Base-by-base conservation (phyloP, 2,113 vertebrate genomes). In the Atractosteus spatula region DNA sequence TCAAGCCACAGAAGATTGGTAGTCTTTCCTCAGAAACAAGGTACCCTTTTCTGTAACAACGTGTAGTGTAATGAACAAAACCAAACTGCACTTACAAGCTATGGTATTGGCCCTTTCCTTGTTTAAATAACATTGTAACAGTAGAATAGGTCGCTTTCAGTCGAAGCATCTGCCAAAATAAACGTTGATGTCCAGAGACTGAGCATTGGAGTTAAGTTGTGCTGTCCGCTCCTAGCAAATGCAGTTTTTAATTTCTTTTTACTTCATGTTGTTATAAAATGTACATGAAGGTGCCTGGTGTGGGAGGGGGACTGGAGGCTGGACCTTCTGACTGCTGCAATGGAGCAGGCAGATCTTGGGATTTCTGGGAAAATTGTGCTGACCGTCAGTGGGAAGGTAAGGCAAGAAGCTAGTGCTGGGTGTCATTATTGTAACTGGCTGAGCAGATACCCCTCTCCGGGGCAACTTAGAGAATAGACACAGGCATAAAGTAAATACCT, bases 221-320 rank as follows among this genome's bases (percentile, higher is more conserved):
- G 2, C 29, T 29, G 29, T 29, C 29, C 29, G 29, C 29, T 29
- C 29, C 29, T 29, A 29, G 29, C 29, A 29, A 29, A 29, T 29
- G 29, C 29, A 29, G 29, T 29, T 29, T 29, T 29, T 29, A 29
- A 29, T 29, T 29, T 29, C 29, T 29, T 29, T 29, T 29, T 1
- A 29, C 29, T 29, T 29, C 29, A 29, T 29, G 29, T 29, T 29
- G 29, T 29, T 29, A 29, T 51, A 51, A 5, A 65, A 68, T 12
- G 72, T 29, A 0, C 73, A 12, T 76, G 41, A 82, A 96, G 95
- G 82, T 96, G 89, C 54, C 82, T 96, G 57, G 90, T 91, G 42
- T 96, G 95, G 94, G 92, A 96, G 81, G 93, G 86, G 29, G 87
- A 86, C 16, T 97, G 94, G 95, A 91, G 82, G 42, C 0, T 77